Evolutionary conservation across 2,113 vertebrate genomes (phyloP), one percentile per base, ranked within the genome.

Genomic region (Xiphorhynchus elegans): DNA sequence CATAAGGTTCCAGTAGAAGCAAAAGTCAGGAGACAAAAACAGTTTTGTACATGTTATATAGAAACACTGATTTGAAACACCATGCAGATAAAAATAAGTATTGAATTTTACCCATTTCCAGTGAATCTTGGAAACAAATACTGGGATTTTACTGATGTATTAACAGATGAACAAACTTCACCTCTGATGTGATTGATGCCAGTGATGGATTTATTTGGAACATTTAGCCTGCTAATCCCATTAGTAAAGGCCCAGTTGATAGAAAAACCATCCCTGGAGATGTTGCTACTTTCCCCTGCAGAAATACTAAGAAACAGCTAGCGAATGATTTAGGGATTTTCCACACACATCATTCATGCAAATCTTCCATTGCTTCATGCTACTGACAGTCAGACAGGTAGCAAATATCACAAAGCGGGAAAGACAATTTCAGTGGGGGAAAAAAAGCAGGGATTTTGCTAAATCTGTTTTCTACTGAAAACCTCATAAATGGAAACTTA

Each of bases 281-380:
- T 40, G 56, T 53, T 0, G 0, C 35, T 68, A 3, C 47, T 90
- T 93, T 95, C 72, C 33, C 46, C 80, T 96, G 80, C 64, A 96
- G 64, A 90, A 92, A 64, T 31, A 59, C 69, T 50, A 67, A 86
- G 39, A 74, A 86, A 77, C 11, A 85, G 46, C 47, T 40, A 95
- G 29, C 37, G 25, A 66, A 87, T 18, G 40, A 85, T 67, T 91
- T 42, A 73, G 58, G 66, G 53, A 58, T 87, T 97, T 96, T 96
- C 87, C 93, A 82, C 37, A 78, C 63, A 78, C 59, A 78, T 67
- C 8, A 35, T 73, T 89, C 62, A 77, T 31, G 75, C 17, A 77
- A 76, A 75, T 73, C 53, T 97, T 96, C 93, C 94, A 94, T 87
- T 91, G 70, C 93, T 84, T 91, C 87, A 89, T 62, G 44, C 40